phyloP scores from a whole-genome alignment of 2,888 invertebrate species.

The Diarsia dahlii region DNA sequence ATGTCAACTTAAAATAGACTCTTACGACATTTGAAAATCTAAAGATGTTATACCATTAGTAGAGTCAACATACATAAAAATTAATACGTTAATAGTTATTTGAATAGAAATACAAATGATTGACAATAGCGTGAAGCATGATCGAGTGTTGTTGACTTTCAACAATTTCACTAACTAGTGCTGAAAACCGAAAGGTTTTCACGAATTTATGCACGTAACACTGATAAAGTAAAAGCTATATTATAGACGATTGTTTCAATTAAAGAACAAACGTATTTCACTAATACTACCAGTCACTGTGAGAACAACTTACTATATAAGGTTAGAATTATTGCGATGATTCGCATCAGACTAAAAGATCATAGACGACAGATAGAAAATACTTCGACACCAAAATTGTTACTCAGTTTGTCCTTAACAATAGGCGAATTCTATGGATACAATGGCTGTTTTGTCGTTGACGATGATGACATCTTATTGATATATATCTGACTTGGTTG shows the following conservation, averaged over 20 bases:
- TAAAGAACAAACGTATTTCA: not conserved
- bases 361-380: not conserved
- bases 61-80: conserved; percentile 3
- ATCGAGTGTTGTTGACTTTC: conserved; percentile 22
- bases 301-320: no score
- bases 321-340: not conserved
- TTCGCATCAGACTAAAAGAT: not conserved
- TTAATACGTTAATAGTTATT: not conserved
- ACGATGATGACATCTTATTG: not conserved
- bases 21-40: not conserved
- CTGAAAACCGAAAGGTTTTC: conserved; percentile 41
- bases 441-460: not conserved
- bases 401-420: not conserved
- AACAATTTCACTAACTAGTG: conserved; percentile 39
- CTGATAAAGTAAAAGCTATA: conserved; percentile 11
- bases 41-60: not conserved
- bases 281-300: no score
- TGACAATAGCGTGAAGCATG: conserved; percentile 6
- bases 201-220: conserved; percentile 29
- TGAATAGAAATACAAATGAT: conserved; percentile 19
- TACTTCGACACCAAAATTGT: not conserved
- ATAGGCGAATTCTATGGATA: not conserved
- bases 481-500: not conserved
- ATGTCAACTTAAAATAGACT: not conserved
- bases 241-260: conserved; percentile 8